These are phyloP conservation scores for Erebia ligea DNA, from an alignment of 2,888 invertebrate genomes.

Conservation along the genomic window DNA sequence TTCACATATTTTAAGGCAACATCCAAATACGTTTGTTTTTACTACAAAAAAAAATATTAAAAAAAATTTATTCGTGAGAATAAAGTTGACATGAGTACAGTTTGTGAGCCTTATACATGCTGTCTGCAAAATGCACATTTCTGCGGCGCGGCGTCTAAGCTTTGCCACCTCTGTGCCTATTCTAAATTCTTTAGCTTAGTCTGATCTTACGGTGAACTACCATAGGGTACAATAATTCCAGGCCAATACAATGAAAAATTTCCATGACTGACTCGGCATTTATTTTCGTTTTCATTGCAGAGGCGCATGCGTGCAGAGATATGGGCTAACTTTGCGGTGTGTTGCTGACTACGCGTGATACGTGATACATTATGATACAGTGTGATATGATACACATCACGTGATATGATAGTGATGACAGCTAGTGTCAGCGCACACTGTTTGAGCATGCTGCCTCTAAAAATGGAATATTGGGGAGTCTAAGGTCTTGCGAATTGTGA, in stretches of 20 bases:
- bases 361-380: conserved; percentile 30
- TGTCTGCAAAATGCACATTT: too few species aligned
- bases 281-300: conserved; percentile 82
- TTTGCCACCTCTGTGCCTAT: neutral
- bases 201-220: neutral
- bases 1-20: too few species aligned
- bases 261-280: conserved; percentile 82
- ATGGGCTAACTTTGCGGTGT: conserved; percentile 78
- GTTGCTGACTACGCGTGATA: conserved; percentile 68
- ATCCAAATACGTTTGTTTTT: too few species aligned
- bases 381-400: conserved; percentile 8
- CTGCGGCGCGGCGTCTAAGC: neutral
- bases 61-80: too few species aligned
- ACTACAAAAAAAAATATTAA: too few species aligned
- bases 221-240: conserved; percentile 38
- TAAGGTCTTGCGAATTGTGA: conserved; percentile 27
- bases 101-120: too few species aligned
- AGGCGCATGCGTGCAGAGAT: conserved; percentile 83
- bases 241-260: conserved; percentile 60
- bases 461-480: conserved; percentile 36
- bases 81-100: too few species aligned
- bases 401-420: conserved; percentile 52
- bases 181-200: neutral
- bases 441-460: conserved; percentile 81
- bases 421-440: conserved; percentile 78